Evolutionary conservation across 2,888 invertebrate species (phyloP).

Genomic region (Nebria brevicollis): DNA sequence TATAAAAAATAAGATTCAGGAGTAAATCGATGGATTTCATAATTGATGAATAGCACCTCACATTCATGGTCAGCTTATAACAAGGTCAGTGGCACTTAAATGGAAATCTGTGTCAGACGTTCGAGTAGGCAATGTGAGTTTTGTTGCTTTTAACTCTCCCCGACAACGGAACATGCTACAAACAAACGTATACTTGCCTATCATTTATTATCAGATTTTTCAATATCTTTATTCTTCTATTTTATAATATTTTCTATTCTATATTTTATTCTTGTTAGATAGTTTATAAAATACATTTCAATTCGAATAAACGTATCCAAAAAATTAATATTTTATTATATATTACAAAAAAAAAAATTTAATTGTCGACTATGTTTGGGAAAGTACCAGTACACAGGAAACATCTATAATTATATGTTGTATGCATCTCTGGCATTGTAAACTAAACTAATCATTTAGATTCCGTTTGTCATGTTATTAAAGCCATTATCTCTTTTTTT

Average conservation of each 20-base stretch:
- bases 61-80: neutral
- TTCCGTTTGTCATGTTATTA: neutral
- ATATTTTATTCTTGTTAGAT: too few relatives aligned
- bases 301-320: too few relatives aligned
- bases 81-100: neutral
- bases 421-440: neutral
- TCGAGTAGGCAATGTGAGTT: neutral
- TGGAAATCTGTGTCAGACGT: neutral
- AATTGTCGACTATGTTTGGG: too few relatives aligned
- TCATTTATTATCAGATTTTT: too few relatives aligned
- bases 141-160: neutral
- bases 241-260: too few relatives aligned
- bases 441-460: conserved; percentile 4
- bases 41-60: neutral
- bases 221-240: too few relatives aligned
- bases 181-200: neutral
- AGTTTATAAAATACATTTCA: too few relatives aligned
- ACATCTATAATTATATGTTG: conserved; percentile 4
- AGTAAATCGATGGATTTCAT: neutral
- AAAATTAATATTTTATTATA: too few relatives aligned
- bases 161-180: neutral
- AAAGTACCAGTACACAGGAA: neutral
- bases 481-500: neutral
- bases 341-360: too few relatives aligned
- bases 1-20: neutral